Evolutionary conservation across 1,140 invertebrate genomes (phyloP).

Genomic region (Penaeus vannamei): DNA sequence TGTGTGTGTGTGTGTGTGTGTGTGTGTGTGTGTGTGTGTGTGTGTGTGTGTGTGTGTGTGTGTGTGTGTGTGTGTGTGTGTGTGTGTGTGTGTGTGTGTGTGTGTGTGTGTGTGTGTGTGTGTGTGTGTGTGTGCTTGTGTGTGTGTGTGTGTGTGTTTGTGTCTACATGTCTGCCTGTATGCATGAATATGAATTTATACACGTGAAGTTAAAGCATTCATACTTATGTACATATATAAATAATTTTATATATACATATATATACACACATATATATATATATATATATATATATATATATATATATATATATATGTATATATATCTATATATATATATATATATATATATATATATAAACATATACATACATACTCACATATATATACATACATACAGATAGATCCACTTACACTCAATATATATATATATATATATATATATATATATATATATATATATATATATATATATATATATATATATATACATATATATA

Average conservation of each 20-base stretch:
- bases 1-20: not conserved
- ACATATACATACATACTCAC: too few relatives aligned
- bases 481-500: not conserved
- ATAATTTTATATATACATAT: not conserved
- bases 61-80: not conserved
- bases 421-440: too few relatives aligned
- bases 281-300: conserved; percentile 16
- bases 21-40: not conserved
- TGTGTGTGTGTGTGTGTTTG: too few relatives aligned
- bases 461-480: not conserved
- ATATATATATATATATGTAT: too few relatives aligned
- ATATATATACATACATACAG: too few relatives aligned
- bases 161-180: too few relatives aligned
- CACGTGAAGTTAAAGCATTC: not conserved
- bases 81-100: not conserved
- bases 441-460: not conserved
- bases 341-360: too few relatives aligned
- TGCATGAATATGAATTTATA: not conserved
- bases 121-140: not conserved
- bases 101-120: not conserved
- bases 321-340: too few relatives aligned
- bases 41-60: not conserved
- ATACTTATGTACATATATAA: too few relatives aligned
- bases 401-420: too few relatives aligned
- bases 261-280: conserved; percentile 14